phyloP scores from a whole-genome alignment of 2,888 invertebrate species.

The Monopis laevigella region DNA sequence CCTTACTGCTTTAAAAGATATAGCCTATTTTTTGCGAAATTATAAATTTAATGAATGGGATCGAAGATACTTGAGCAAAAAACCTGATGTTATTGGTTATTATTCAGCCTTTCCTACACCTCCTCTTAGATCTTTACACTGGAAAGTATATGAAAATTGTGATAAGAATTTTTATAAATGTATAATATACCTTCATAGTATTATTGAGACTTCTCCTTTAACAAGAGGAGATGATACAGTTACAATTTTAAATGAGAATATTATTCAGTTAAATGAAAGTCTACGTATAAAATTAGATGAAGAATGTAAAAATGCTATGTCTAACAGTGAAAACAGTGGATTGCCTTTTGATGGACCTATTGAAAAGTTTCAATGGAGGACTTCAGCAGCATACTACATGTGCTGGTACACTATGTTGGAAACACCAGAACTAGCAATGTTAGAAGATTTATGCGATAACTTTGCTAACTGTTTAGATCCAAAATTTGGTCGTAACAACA shows the following conservation, averaged over 20 bases:
- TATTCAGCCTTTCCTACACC: slow-evolving; percentile 63
- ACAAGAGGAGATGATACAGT: slow-evolving; percentile 60
- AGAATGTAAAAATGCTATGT: slow-evolving; percentile 53
- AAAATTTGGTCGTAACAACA: slow-evolving; percentile 41
- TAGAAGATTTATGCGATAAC: slow-evolving; percentile 70
- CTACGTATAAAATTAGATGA: slow-evolving; percentile 45
- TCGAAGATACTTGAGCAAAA: slow-evolving; percentile 46
- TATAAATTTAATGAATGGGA: slow-evolving; percentile 75
- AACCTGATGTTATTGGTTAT: slow-evolving; percentile 28
- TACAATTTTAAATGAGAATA: slow-evolving; percentile 48
- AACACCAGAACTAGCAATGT: slow-evolving; percentile 49
- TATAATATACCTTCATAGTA: slow-evolving; percentile 59
- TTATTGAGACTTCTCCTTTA: slow-evolving; percentile 41
- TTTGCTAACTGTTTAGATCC: slow-evolving; percentile 65
- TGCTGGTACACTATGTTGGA: slow-evolving; percentile 73
- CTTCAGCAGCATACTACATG: slow-evolving; percentile 72
- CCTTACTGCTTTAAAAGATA: slow-evolving; percentile 58
- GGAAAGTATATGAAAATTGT: slow-evolving; percentile 69
- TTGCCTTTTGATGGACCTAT: slow-evolving; percentile 64
- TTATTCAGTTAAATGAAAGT: slow-evolving; percentile 37
- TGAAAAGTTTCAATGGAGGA: slow-evolving; percentile 71
- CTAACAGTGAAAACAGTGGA: slow-evolving; percentile 45
- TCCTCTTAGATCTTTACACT: slow-evolving; percentile 64
- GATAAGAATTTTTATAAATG: slow-evolving; percentile 61
- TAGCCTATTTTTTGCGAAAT: slow-evolving; percentile 69